These are phyloP conservation scores for Porites evermanni DNA, from an alignment of 92 coral and sea anemone species.

Conservation along the genomic window DNA sequence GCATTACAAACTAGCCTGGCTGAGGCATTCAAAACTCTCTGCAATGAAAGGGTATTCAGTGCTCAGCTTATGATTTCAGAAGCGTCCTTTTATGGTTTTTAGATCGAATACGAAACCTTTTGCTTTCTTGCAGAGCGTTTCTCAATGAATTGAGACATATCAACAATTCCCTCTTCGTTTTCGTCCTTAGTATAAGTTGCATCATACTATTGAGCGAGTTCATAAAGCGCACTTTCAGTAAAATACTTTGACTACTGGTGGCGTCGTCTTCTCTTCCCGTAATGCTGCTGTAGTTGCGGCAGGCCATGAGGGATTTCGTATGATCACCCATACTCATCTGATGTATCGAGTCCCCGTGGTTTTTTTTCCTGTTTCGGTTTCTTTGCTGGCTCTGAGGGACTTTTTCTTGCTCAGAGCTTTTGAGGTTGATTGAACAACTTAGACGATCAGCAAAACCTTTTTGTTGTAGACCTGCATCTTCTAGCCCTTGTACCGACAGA, in stretches of 20 bases:
- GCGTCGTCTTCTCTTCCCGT: background rate
- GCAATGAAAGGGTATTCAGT: too few species aligned
- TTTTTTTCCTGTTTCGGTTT: background rate
- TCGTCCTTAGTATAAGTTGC: background rate
- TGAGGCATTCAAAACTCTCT: too few species aligned
- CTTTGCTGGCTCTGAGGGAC: background rate
- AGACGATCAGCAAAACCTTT: background rate
- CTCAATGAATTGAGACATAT: background rate
- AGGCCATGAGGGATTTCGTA: too few species aligned
- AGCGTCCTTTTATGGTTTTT: too few species aligned
- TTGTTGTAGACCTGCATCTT: background rate
- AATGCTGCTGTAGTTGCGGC: background rate
- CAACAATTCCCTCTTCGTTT: conserved; percentile 13
- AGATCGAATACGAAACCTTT: background rate
- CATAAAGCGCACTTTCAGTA: conserved; percentile 11
- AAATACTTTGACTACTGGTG: background rate
- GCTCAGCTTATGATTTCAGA: too few species aligned
- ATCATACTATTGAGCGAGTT: background rate
- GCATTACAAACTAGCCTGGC: too few species aligned
- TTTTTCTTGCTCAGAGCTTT: background rate
- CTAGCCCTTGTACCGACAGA: background rate
- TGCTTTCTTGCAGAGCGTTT: background rate
- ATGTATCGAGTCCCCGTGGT: background rate
- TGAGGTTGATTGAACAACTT: background rate
- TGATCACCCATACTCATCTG: background rate